Conservation (phyloP, 2,888 invertebrate genomes). For the Sabellastarte sp. region DNA sequence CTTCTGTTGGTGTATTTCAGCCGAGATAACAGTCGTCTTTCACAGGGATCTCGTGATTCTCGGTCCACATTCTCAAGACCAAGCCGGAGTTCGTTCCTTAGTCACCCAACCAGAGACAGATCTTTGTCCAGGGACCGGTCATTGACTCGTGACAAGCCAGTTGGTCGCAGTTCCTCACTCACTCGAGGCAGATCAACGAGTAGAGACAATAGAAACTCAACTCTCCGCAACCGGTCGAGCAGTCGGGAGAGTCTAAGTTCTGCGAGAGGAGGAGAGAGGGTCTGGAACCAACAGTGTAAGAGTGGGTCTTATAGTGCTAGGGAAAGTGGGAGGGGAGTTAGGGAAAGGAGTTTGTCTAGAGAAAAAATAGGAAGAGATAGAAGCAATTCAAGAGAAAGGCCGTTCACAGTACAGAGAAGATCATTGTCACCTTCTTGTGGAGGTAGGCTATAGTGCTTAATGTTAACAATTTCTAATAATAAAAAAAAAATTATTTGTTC, state of each 20-base stretch:
- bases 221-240: background rate
- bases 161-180: background rate
- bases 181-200: background rate
- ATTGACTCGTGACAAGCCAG: slow-evolving; percentile 29
- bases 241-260: background rate
- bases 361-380: background rate
- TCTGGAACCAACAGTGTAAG: no score
- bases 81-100: no score
- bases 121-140: slow-evolving; percentile 5
- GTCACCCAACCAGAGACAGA: background rate
- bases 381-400: background rate
- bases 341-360: no score
- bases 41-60: background rate
- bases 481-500: no score
- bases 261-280: slow-evolving; percentile 4
- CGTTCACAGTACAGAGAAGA: no score
- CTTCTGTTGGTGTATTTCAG: no score
- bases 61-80: no score
- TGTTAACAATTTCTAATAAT: no score
- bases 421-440: no score
- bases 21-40: background rate
- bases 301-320: no score
- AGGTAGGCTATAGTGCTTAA: no score
- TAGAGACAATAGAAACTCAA: background rate
- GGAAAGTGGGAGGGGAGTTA: no score